Percentiles rank a stretch among this genome's conserved stretches.
These are phyloP conservation scores for Channa maculata DNA, from an alignment of 2,113 vertebrate genomes.

Conservation along the genomic window DNA sequence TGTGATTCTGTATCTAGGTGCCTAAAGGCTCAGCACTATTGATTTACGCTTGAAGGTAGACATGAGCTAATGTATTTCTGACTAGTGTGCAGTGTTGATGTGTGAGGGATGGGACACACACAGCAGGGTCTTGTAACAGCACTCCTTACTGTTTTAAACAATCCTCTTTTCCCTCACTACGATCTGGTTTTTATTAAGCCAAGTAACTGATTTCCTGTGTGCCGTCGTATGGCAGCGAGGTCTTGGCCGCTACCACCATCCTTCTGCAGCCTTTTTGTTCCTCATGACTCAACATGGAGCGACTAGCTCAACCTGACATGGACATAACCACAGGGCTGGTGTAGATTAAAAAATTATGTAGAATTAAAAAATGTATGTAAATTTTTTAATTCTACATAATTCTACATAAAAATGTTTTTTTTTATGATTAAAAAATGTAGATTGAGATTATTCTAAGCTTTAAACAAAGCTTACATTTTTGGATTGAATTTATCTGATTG, in stretches of 20 bases:
- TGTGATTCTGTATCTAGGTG: conserved; percentile 76
- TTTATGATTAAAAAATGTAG: no score
- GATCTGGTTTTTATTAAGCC: conserved; percentile 62
- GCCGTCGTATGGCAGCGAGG: conserved; percentile 29
- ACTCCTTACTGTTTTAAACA: conserved; percentile 24
- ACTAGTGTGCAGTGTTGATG: conserved; percentile 69
- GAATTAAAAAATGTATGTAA: no score
- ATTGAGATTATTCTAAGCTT: no score
- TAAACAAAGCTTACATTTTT: no score
- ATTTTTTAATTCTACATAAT: no score
- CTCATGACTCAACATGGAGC: conserved; percentile 39
- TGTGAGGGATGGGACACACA: conserved; percentile 66
- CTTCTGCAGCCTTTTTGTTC: conserved; percentile 37
- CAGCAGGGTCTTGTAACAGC: conserved; percentile 37
- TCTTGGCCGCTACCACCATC: conserved; percentile 44
- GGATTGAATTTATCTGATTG: no score
- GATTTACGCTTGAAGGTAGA: conserved; percentile 80
- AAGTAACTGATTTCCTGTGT: conserved; percentile 51
- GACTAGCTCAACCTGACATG: conserved; percentile 17
- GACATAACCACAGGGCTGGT: neutral
- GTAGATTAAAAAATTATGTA: no score
- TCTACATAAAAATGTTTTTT: no score
- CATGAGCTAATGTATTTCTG: conserved; percentile 72
- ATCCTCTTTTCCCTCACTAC: neutral
- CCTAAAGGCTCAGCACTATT: conserved; percentile 77